Evolutionary conservation across 2,113 vertebrate species (phyloP).

Genomic region (Cephalopholis sonnerati): DNA sequence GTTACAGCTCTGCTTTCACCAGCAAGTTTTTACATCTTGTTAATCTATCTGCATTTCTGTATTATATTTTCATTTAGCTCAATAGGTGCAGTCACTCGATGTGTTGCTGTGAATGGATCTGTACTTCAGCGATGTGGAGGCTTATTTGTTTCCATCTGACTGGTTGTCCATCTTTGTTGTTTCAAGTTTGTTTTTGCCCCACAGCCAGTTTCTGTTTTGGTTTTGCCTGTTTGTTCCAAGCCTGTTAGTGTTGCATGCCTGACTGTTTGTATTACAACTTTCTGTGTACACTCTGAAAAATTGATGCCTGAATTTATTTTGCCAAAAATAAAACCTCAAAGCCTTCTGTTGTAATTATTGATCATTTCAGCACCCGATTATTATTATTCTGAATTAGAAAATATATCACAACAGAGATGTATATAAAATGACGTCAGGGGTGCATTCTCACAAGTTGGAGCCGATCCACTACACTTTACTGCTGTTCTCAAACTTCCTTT

Average conservation of each 20-base stretch:
- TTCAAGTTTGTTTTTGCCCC: constrained; percentile 59
- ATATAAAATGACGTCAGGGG: constrained; percentile 1
- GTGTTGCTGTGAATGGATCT: constrained; percentile 10
- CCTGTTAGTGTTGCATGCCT: constrained; percentile 32
- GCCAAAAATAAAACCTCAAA: not conserved
- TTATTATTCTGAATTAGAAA: constrained; percentile 2
- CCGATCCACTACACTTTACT: constrained; percentile 5
- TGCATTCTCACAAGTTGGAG: constrained; percentile 29
- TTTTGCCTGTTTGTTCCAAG: constrained; percentile 49
- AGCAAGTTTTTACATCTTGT: not conserved
- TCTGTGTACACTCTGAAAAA: constrained; percentile 16
- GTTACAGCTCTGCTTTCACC: too few species aligned
- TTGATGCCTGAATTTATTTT: not conserved
- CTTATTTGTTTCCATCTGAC: constrained; percentile 57
- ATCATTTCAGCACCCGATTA: not conserved
- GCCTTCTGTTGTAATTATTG: not conserved
- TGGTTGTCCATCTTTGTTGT: constrained; percentile 62
- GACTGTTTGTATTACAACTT: constrained; percentile 36
- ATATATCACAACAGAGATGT: constrained; percentile 5
- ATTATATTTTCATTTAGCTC: not conserved
- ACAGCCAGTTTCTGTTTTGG: constrained; percentile 59
- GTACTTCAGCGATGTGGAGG: constrained; percentile 2
- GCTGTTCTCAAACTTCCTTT: constrained; percentile 39
- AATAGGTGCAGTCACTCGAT: not conserved
- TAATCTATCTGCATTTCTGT: not conserved